These are phyloP conservation scores for Polypedilum pembai DNA, from an alignment of 1,140 invertebrate genomes.

Conservation along the genomic window DNA sequence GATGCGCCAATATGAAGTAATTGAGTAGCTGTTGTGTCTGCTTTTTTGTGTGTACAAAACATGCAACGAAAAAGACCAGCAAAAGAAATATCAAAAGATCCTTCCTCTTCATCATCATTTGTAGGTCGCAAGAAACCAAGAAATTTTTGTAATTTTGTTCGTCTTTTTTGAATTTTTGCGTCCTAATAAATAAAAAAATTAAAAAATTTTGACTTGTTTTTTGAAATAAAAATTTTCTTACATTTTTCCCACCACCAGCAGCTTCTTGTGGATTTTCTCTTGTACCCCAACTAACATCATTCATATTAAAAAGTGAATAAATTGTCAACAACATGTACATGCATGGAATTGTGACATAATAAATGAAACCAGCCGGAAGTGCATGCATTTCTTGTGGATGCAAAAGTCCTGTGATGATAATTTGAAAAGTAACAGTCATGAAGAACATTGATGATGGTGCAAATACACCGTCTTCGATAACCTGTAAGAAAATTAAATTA, in stretches of 20 bases:
- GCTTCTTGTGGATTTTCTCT: constrained; percentile 53
- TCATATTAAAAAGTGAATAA: constrained; percentile 84
- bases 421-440: constrained; percentile 51
- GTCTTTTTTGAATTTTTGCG: constrained; percentile 29
- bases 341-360: constrained; percentile 86
- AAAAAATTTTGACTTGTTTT: too few species aligned
- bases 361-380: constrained; percentile 68
- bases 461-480: constrained; percentile 66
- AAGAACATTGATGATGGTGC: constrained; percentile 76
- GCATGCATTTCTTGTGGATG: constrained; percentile 81
- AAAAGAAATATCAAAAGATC: constrained; percentile 53
- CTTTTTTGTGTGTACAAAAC: constrained; percentile 51
- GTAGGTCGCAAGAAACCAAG: constrained; percentile 33
- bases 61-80: constrained; percentile 56
- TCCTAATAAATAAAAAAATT: constrained; percentile 9
- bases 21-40: constrained; percentile 48
- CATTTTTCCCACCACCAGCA: constrained; percentile 32
- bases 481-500: too few species aligned
- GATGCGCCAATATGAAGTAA: constrained; percentile 49
- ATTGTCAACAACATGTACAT: constrained; percentile 91
- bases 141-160: constrained; percentile 32
- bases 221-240: too few species aligned
- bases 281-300: constrained; percentile 87
- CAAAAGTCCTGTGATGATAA: constrained; percentile 63
- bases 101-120: constrained; percentile 47